Evolutionary conservation across 2,797 vertebrate species (phyloP).

Genomic region (Arctocebus calabarensis): DNA sequence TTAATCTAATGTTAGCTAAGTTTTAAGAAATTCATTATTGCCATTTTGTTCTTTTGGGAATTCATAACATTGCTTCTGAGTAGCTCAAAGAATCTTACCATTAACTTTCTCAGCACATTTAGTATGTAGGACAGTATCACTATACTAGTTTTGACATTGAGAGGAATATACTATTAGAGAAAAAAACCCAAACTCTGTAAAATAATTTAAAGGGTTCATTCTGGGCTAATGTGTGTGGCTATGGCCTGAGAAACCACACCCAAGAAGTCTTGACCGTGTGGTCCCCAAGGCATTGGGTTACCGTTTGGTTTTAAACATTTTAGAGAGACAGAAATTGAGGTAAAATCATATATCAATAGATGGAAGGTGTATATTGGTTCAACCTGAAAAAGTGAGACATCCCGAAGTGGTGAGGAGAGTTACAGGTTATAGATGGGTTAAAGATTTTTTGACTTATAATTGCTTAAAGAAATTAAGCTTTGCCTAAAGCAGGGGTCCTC

Average conservation of each 20-base stretch:
- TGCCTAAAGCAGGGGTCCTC: not conserved
- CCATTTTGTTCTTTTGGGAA: constrained; percentile 10
- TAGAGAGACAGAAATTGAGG: not conserved
- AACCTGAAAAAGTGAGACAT: not conserved
- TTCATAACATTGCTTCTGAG: not conserved
- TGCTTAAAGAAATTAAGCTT: not conserved
- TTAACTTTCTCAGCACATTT: not conserved
- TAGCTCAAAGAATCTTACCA: not conserved
- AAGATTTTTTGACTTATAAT: not conserved
- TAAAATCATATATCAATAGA: not conserved
- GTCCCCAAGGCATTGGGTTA: not conserved
- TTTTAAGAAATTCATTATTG: not conserved
- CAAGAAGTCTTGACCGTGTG: not conserved
- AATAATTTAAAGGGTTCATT: not conserved
- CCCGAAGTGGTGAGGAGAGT: not conserved
- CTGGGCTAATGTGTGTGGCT: not conserved
- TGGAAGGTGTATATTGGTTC: not conserved
- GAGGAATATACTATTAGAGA: not conserved
- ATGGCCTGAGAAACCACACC: not conserved
- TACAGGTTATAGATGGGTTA: not conserved
- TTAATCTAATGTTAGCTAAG: not conserved
- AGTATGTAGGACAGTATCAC: not conserved
- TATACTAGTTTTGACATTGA: not conserved
- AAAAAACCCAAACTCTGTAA: not conserved
- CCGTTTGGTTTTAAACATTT: not conserved